Evolutionary conservation across 2,888 invertebrate species (phyloP), one percentile per base, ranked within the genome.

Genomic region (Drosophila emarginata): DNA sequence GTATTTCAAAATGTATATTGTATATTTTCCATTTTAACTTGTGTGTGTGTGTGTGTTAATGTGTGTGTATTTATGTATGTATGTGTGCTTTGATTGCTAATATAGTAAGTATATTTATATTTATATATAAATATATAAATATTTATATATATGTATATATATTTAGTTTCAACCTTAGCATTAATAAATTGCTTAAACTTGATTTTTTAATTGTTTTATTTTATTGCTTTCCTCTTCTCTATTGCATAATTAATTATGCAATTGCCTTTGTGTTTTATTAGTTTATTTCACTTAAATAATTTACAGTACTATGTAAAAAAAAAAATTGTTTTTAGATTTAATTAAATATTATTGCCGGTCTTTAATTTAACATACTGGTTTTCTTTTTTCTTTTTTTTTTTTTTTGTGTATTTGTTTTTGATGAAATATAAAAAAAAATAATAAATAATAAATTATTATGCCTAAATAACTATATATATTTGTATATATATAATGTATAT

Each of bases 301-400:
- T 58, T 66, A 59, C 59, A 66, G 71, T 85, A 82, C 73, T 81
- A 82, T 87, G 87, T 87, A 87, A 79, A 82, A 87, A 79, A 87
- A 80, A 87, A 81, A 73, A 61, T 21, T 2, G 11, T 0, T 5
- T 72, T 67, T 72, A 56, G 67, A 45, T 45, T 45, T 18, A 72
- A 73, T 85, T 85, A 53, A 78, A 85, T 88, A 81, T 77, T 84
- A 81, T 84, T 87, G 83, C 85, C 87, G 81, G 87, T 79, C 76
- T 64, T 77, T 77, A 71, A 71, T 82, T 70, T 64, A 84, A 81
- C 40, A 74, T 61, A 67, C 64, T 60, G 36, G 23, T 71, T 71
- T 65, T 72, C 59, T 51, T 50, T n/a, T 56, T 45, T 18, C 28
- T 28, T 28, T 28, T 6, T 60, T 57, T 28, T 18, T 15, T 18